Conservation (phyloP, 2,888 invertebrate genomes). For the Cabera pusaria region DNA sequence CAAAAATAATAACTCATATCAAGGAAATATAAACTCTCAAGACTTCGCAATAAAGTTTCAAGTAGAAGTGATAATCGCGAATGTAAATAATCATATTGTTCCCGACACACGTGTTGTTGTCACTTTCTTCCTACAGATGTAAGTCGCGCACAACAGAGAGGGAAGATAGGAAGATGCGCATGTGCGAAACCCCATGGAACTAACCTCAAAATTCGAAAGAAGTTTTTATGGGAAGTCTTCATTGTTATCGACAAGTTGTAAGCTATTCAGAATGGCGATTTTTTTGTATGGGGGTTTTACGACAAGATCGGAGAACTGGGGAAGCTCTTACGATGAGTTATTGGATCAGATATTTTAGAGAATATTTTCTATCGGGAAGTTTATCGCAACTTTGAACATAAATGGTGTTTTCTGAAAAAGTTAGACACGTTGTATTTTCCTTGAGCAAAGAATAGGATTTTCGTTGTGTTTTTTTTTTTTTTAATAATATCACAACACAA, state of each 20-base stretch:
- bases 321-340: conserved; percentile 33
- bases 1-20: too few relatives aligned
- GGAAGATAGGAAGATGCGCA: conserved; percentile 47
- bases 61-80: conserved; percentile 24
- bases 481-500: too few relatives aligned
- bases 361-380: conserved; percentile 12
- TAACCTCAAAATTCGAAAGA: conserved; percentile 54
- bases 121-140: conserved; percentile 46
- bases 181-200: conserved; percentile 52
- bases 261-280: conserved; percentile 40
- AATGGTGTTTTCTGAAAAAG: conserved; percentile 5
- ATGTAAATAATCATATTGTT: conserved; percentile 53
- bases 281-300: conserved; percentile 45
- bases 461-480: too few relatives aligned
- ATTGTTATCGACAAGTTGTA: conserved; percentile 57
- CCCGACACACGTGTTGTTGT: conserved; percentile 46
- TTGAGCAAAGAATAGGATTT: conserved; percentile 1
- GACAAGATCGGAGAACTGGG: conserved; percentile 32
- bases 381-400: conserved; percentile 8
- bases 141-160: conserved; percentile 43
- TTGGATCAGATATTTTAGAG: conserved; percentile 23
- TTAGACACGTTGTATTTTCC: background rate
- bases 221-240: conserved; percentile 56
- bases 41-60: conserved; percentile 32
- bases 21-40: too few relatives aligned